Percentiles rank a stretch among this genome's conserved stretches.
Evolutionary conservation across 2,797 vertebrate genomes (phyloP).

Genomic region (Hozukius guyotensis): DNA sequence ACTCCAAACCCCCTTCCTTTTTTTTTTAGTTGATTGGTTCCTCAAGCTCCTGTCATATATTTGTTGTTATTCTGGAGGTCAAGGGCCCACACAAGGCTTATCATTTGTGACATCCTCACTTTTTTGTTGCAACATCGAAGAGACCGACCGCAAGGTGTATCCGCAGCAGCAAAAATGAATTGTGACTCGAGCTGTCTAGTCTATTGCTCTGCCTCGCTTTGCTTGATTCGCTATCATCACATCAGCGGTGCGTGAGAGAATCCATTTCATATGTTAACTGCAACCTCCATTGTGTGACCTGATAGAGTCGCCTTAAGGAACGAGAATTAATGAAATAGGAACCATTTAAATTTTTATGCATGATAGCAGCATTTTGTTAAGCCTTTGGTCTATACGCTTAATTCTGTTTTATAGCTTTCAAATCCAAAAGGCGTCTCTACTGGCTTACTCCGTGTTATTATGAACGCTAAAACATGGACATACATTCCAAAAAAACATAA

Average conservation of each 20-base stretch:
- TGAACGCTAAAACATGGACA: not conserved
- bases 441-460: not conserved
- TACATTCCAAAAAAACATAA: not conserved
- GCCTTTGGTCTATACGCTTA: conserved; percentile 9
- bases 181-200: conserved; percentile 59
- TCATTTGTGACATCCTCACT: conserved; percentile 57
- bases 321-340: conserved; percentile 30
- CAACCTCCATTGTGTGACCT: conserved; percentile 45
- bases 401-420: conserved; percentile 18
- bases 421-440: not conserved
- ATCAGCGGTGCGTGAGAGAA: conserved; percentile 47
- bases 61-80: conserved; percentile 33
- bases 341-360: conserved; percentile 24
- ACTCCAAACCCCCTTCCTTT: not conserved
- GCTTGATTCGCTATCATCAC: conserved; percentile 60
- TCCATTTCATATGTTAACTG: conserved; percentile 54
- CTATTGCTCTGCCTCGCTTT: conserved; percentile 45
- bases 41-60: conserved; percentile 19
- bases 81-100: conserved; percentile 27
- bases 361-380: conserved; percentile 5
- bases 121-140: conserved; percentile 29
- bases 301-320: conserved; percentile 40
- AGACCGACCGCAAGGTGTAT: conserved; percentile 40
- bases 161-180: conserved; percentile 56
- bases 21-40: conserved; percentile 12